Percentiles rank a stretch among this genome's conserved stretches.
Conservation (phyloP, 2,888 invertebrate genomes). For the Cephus sareptanus region DNA sequence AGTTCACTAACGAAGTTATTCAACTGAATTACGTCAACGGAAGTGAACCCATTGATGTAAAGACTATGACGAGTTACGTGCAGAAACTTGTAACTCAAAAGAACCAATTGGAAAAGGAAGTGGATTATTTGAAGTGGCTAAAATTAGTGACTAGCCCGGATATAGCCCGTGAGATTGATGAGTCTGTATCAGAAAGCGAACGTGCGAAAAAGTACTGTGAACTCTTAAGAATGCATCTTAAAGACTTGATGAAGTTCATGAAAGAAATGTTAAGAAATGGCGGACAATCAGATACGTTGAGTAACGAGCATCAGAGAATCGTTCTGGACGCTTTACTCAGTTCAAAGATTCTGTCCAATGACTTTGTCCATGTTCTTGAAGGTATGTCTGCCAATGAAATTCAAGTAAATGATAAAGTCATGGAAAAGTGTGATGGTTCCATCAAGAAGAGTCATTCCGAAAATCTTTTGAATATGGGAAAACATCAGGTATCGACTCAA, state of each 20-base stretch:
- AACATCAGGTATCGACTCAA: constrained; percentile 50
- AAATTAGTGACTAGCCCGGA: constrained; percentile 56
- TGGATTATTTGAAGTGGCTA: constrained; percentile 60
- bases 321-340: constrained; percentile 53
- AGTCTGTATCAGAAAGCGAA: constrained; percentile 35
- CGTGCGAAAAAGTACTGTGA: constrained; percentile 52
- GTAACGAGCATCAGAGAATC: constrained; percentile 49
- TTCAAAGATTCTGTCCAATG: constrained; percentile 56
- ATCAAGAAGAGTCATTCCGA: constrained; percentile 48
- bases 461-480: constrained; percentile 34
- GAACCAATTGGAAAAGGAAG: constrained; percentile 59
- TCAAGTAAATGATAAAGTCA: background rate
- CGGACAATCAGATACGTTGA: constrained; percentile 36
- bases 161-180: constrained; percentile 42
- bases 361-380: constrained; percentile 54
- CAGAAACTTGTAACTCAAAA: constrained; percentile 55
- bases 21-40: constrained; percentile 53
- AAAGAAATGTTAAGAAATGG: constrained; percentile 52
- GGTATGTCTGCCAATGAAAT: constrained; percentile 28
- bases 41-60: constrained; percentile 46
- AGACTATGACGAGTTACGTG: constrained; percentile 52
- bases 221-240: constrained; percentile 52
- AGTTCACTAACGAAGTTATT: constrained; percentile 51
- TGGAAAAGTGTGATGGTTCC: constrained; percentile 24
- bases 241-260: constrained; percentile 59